Evolutionary conservation across 2,888 invertebrate genomes (phyloP), one percentile per base, ranked within the genome.

Genomic region (Drosophila buzzatii): DNA sequence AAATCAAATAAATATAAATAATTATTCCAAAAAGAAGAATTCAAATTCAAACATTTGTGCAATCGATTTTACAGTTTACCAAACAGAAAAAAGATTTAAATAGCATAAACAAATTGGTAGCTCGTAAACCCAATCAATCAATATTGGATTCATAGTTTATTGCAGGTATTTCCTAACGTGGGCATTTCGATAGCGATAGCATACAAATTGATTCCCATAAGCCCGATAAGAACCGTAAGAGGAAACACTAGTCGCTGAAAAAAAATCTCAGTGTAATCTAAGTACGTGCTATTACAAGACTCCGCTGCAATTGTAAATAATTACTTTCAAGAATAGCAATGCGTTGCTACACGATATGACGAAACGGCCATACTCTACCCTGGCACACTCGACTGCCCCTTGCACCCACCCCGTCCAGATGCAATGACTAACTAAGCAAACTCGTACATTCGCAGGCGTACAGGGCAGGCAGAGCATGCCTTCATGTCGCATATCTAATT

Each of bases 401-500:
- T 8, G 5, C 52, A 4, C 52, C 52, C 16, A 9, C 4, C 12
- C 52, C 23, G 1, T 8, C 16, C 18, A n/a, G 45, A n/a, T 27
- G 16, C 59, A 63, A 23, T 82, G 69, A 80, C 61, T 44, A 60
- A 65, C 47, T 41, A 4, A 27, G 20, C 12, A 62, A 78, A 59
- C 58, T 76, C 44, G 49, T 35, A 69, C 65, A 79, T 73, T 86
- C 55, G 45, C 63, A 49, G 55, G 69, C 81, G 76, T 83, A 67
- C 68, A 55, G 45, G 27, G 42, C 53, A 27, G 52, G 51, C 14
- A 33, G 52, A 47, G 53, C 56, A 80, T 67, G 69, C 73, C 70
- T 73, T 65, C 70, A 67, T 70, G 65, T 41, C 68, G 18, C 66
- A 35, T 62, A 53, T 73, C 76, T 73, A 81, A 89, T 89, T 81